A percentile compares a stretch with the other conserved stretches of the same genome.
phyloP scores from a whole-genome alignment of 2,797 vertebrate genomes.

The Xerus rutilus region DNA sequence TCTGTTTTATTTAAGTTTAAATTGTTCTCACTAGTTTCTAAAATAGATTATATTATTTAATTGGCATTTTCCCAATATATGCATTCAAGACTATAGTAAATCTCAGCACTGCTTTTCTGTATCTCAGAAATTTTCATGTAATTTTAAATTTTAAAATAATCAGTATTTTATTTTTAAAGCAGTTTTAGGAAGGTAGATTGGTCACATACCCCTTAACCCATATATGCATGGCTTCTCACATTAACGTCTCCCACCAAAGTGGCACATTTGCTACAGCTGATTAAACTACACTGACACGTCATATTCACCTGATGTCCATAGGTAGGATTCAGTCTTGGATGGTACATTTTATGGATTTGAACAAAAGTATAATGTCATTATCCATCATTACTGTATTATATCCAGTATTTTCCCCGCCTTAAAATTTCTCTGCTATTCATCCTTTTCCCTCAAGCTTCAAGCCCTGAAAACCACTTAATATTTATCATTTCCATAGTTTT shows the following conservation, averaged over 20 bases:
- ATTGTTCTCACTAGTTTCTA: neutral
- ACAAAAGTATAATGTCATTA: neutral
- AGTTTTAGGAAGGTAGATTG: neutral
- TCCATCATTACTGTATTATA: neutral
- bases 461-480: neutral
- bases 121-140: neutral
- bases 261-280: neutral
- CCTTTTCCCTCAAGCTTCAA: neutral
- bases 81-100: neutral
- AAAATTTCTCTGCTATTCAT: neutral
- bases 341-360: neutral
- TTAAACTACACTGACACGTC: neutral
- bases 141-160: neutral
- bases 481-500: neutral
- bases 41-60: neutral
- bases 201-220: neutral
- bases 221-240: neutral
- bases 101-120: neutral
- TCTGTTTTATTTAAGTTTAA: neutral
- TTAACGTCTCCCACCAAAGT: neutral
- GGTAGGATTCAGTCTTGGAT: neutral
- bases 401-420: neutral
- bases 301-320: neutral
- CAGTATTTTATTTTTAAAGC: neutral
- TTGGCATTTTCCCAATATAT: neutral